Conservation (phyloP, 2,113 vertebrate genomes). For the Mystacornis crossleyi region DNA sequence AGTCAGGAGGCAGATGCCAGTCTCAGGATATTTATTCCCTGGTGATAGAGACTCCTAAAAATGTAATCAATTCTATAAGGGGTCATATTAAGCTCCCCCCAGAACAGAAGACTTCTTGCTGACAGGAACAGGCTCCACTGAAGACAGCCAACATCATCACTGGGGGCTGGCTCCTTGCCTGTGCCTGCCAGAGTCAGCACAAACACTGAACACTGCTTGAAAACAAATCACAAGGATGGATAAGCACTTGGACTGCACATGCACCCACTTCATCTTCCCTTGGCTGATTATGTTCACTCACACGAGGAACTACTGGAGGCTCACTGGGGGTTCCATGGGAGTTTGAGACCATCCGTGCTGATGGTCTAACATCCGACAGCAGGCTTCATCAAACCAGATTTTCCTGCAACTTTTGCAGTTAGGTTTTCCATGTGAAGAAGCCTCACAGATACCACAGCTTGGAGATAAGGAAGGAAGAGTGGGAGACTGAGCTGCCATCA, state of each 20-base stretch:
- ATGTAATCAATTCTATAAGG: not conserved
- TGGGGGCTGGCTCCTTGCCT: not conserved
- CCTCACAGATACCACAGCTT: not conserved
- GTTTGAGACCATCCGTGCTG: not conserved
- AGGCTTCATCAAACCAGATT: not conserved
- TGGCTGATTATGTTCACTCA: not conserved
- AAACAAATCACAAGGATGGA: not conserved
- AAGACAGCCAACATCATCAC: not conserved
- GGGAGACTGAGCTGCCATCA: not conserved
- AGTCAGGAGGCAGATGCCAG: not conserved
- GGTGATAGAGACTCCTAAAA: not conserved
- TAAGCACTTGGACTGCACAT: not conserved
- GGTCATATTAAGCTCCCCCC: not conserved
- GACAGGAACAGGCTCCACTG: not conserved
- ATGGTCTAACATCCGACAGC: not conserved
- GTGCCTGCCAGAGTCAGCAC: not conserved
- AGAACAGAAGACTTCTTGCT: fast-evolving
- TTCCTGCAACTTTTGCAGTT: not conserved
- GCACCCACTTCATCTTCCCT: not conserved
- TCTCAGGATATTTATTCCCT: not conserved
- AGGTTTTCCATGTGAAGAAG: not conserved
- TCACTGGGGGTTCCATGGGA: not conserved
- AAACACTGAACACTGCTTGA: not conserved
- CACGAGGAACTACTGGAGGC: not conserved
- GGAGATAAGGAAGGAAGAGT: not conserved